Base-by-base conservation (phyloP, 35 echinoderm and acorn worm genomes). In the Chiridota heheva region DNA sequence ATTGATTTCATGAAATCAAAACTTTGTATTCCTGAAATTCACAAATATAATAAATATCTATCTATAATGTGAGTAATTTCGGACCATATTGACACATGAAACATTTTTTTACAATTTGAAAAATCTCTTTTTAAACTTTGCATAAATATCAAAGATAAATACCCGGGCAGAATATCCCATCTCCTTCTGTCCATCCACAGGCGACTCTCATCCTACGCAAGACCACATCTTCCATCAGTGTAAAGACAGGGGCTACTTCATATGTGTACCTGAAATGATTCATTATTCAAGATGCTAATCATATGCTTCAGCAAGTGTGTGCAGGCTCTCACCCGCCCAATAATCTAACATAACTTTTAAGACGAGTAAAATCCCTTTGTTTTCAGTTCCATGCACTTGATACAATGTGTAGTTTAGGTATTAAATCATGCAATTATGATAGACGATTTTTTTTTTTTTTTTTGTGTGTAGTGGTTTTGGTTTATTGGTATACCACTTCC, bases 121-220 rank as follows among this genome's bases (percentile, higher is more conserved):
- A n/a, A n/a, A n/a, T n/a, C n/a, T n/a, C n/a, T 3, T 60, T 60
- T 18, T 20, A 5, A 30, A 60, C 22, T 26, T 3, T 6, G n/a
- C 10, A 53, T 12, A 12, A 53, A n/a, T 53, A 5, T n/a, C 32
- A 30, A n/a, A 12, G 47, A 60, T 18, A 65, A 1, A 51, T 37
- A 97, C 94, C 94, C 69, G 94, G 94, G 41, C 83, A 91, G 55
- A 97, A 97, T 40, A 97, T 97, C 17, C 94, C 94, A 69, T 97
- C 94, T 30, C 94, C 85, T 28, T 72, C 73, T 70, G 87, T 87
- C 44, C 75, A 97, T 3, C 94, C 94, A 46, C 85, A 88, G 17
- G 88, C 7, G 32, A 74, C 72, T 64, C 94, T 60, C 80, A 97
- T 83, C 67, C 83, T 97, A 5, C 57, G 55, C 3, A 97, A 53